Base-by-base conservation (phyloP, 2,888 invertebrate species). In the Blastobasis adustella region DNA sequence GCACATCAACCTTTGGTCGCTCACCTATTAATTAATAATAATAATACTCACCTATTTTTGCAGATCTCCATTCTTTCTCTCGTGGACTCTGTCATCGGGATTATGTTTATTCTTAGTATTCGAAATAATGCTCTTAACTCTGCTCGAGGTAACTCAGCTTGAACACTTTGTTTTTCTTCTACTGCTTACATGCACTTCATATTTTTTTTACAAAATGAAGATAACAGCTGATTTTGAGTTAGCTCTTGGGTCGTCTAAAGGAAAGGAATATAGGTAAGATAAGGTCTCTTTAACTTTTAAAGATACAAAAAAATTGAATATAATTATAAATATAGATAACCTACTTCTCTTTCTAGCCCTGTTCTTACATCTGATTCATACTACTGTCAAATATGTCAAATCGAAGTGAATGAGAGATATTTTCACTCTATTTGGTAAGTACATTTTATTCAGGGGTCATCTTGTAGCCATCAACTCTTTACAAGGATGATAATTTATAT, bases 361-460 rank as follows among this genome's bases (percentile, higher is more conserved):
- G 82, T 88, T 5, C 58, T 88, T 4, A 92, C 94, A 3, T 91
- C 94, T 0, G 91, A 94, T 61, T 92, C 95, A 43, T 91, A 93
- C 68, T 96, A 96, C 71, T 98, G 98, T 73, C 90, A 90, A 58
- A 90, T 94, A 52, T 98, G 98, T 76, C 93, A 95, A 70, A 92
- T 92, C 47, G 96, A 96, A 77, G 91, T 96, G 36, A 90, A 93
- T 56, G 92, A 93, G 59, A 90, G 94, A 64, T 94, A 93, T 71
- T 94, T 94, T 79, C 94, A 95, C 82, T 94, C 96, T 69, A 93
- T 92, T 71, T 95, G 95, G 95, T 93, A 81, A 75, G 86, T 73
- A 45, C 49, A 40, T 5, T 47, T 8, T 40, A 40, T 40, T 40
- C 7, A 3, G 2, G 23, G 23, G 23, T 23, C 23, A 23, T 23